Conservation (phyloP, 2,113 vertebrate genomes). For the Pygoscelis antarcticus region DNA sequence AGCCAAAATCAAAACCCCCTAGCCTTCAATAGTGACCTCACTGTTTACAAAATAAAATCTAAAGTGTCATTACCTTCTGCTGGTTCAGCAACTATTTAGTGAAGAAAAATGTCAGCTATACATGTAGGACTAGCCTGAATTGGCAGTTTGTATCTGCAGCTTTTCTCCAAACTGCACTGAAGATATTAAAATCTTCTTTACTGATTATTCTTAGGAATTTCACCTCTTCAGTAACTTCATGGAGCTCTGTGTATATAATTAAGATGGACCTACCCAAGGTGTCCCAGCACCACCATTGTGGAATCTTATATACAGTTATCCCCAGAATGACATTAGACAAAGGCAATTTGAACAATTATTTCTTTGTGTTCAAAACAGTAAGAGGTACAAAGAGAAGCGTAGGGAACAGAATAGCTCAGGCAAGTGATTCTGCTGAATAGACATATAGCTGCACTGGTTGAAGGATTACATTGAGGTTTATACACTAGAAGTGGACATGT, state of each 20-base stretch:
- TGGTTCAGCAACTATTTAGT: background rate
- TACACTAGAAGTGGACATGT: background rate
- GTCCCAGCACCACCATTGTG: background rate
- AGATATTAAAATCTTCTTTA: background rate
- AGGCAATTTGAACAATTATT: background rate
- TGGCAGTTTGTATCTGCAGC: background rate
- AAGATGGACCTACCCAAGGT: background rate
- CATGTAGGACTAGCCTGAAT: background rate
- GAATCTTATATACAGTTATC: background rate
- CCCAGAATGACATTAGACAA: background rate
- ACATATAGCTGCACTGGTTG: background rate
- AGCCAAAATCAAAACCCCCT: background rate
- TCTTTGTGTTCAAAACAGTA: background rate
- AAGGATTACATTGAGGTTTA: background rate
- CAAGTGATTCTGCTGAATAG: background rate
- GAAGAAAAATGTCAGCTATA: background rate
- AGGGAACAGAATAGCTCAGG: background rate
- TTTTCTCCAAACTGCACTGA: background rate
- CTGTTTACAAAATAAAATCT: background rate
- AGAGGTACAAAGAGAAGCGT: background rate
- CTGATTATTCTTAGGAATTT: background rate
- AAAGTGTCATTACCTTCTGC: background rate
- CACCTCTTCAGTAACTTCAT: background rate
- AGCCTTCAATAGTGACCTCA: background rate
- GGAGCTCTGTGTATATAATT: background rate